These are phyloP conservation scores for Heliconius ismenius DNA, from an alignment of 2,888 invertebrate genomes.

Conservation along the genomic window DNA sequence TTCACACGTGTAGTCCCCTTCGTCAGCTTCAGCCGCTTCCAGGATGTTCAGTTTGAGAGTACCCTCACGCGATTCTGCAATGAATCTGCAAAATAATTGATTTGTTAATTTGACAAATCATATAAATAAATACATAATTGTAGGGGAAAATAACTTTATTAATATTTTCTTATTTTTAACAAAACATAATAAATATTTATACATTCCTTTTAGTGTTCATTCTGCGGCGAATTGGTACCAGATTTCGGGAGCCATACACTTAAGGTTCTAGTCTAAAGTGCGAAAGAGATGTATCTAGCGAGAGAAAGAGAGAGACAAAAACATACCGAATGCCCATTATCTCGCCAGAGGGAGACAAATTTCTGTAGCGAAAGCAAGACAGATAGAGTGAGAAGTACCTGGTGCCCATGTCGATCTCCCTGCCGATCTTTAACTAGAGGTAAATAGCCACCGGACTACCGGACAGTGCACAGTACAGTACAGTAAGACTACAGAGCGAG, in stretches of 20 bases:
- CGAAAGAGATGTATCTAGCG: too few species aligned
- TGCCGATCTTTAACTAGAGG: conserved; percentile 94
- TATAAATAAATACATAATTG: background rate
- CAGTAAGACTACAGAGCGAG: conserved; percentile 88
- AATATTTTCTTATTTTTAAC: too few species aligned
- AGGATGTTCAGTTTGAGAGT: conserved; percentile 92
- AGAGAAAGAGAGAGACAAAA: too few species aligned
- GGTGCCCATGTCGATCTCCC: conserved; percentile 91
- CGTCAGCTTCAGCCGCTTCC: conserved; percentile 94
- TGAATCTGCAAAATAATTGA: conserved; percentile 65
- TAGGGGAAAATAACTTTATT: too few species aligned
- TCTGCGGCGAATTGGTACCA: too few species aligned
- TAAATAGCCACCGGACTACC: conserved; percentile 94
- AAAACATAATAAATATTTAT: background rate
- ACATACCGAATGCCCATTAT: too few species aligned
- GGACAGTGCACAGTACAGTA: conserved; percentile 92
- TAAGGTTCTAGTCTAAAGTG: too few species aligned
- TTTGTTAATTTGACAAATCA: background rate
- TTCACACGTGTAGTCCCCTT: conserved; percentile 98
- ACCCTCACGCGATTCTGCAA: conserved; percentile 85
- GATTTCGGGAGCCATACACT: too few species aligned
- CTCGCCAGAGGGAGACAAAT: too few species aligned
- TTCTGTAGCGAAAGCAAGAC: background rate
- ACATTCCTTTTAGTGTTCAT: background rate
- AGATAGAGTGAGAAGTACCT: conserved; percentile 53